Evolutionary conservation across 2,797 vertebrate genomes (phyloP).

Genomic region (Zalophus californianus): DNA sequence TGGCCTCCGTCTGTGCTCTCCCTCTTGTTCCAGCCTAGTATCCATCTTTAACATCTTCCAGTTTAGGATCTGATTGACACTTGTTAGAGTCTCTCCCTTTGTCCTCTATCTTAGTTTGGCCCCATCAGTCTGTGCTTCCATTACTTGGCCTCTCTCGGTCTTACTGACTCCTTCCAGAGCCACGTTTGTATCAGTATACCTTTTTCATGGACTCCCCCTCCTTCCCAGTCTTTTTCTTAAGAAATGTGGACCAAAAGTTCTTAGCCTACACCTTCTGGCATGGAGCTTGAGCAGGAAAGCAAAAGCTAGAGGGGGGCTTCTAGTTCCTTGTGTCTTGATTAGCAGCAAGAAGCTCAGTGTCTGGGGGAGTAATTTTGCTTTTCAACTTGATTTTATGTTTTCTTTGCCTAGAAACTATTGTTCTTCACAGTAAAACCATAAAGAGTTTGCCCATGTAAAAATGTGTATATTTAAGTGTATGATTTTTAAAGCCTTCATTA

Average conservation of each 20-base stretch:
- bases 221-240: not conserved
- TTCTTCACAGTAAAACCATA: not conserved
- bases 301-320: rapidly evolving
- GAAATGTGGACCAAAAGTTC: not conserved
- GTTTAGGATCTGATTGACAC: not conserved
- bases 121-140: too few species aligned
- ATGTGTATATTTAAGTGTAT: not conserved
- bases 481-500: not conserved
- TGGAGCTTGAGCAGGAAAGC: not conserved
- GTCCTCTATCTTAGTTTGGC: rapidly evolving
- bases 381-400: not conserved
- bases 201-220: not conserved
- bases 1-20: too few species aligned
- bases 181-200: rapidly evolving
- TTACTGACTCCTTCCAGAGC: not conserved
- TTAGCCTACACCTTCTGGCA: not conserved
- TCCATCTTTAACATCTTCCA: not conserved
- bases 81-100: not conserved
- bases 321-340: not conserved
- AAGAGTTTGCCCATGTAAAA: not conserved
- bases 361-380: not conserved
- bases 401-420: not conserved
- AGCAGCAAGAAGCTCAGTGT: not conserved
- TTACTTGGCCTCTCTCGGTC: not conserved
- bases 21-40: rapidly evolving